Conservation (phyloP, 2,113 vertebrate genomes). For the Gadus macrocephalus region DNA sequence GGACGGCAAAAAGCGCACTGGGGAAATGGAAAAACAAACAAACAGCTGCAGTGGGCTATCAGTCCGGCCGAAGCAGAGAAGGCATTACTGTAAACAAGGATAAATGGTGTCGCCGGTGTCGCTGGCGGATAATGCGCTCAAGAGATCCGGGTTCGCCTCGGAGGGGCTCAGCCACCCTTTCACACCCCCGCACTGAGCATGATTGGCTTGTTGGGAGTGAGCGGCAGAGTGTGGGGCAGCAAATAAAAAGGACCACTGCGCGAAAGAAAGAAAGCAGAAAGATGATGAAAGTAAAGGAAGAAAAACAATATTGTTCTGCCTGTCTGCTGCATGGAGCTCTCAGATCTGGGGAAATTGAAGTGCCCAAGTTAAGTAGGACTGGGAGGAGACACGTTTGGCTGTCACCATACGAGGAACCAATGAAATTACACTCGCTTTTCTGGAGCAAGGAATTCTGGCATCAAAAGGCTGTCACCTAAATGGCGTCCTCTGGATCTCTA, state of each 20-base stretch:
- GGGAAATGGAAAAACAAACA: background rate
- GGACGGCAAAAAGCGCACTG: background rate
- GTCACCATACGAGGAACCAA: no score
- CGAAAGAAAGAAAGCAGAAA: background rate
- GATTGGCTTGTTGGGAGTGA: background rate
- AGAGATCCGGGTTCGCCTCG: background rate
- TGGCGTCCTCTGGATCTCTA: no score
- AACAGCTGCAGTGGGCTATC: background rate
- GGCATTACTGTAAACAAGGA: conserved; percentile 30
- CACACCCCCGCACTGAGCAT: background rate
- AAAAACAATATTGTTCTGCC: no score
- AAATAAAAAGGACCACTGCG: background rate
- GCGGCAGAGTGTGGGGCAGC: background rate
- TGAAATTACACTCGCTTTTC: no score
- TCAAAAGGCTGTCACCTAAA: no score
- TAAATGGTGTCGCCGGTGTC: conserved; percentile 22
- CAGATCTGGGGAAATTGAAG: no score
- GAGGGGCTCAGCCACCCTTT: background rate
- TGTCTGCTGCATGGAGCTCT: no score
- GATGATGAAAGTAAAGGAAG: background rate
- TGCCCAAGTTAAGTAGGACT: no score
- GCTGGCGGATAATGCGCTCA: background rate
- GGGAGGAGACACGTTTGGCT: no score
- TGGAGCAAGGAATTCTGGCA: no score
- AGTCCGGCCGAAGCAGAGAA: background rate